Conservation (phyloP, 2,797 vertebrate species). For the Sebastes minor region DNA sequence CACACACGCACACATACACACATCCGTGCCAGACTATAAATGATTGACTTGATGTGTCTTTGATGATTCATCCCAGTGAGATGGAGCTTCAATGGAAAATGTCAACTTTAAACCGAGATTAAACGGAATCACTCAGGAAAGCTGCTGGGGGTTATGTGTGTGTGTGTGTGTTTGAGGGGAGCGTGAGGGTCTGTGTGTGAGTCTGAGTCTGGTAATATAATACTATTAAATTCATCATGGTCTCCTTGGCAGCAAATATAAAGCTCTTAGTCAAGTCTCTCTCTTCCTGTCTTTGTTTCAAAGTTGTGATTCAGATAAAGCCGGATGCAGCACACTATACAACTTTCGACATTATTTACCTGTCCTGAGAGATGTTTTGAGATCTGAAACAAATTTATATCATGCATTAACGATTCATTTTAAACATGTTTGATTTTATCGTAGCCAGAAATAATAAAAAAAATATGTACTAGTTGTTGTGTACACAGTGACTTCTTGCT, state of each 20-base stretch:
- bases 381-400: no score
- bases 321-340: neutral
- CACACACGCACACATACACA: neutral
- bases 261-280: constrained; percentile 4
- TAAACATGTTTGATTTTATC: neutral
- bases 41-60: constrained; percentile 65
- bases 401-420: no score
- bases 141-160: constrained; percentile 15
- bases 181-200: neutral
- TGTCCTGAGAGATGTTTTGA: neutral
- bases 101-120: constrained; percentile 71
- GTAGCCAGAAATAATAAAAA: neutral
- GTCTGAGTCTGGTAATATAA: constrained; percentile 27
- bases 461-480: no score
- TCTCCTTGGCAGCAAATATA: constrained; percentile 9
- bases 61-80: constrained; percentile 65
- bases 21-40: constrained; percentile 25
- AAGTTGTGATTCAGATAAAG: neutral
- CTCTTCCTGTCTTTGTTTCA: constrained; percentile 10
- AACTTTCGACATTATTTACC: neutral
- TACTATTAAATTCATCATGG: constrained; percentile 39
- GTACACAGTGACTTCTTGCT: neutral
- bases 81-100: constrained; percentile 62
- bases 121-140: constrained; percentile 64
- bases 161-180: neutral